A percentile compares a stretch with the other conserved stretches of the same genome.
Evolutionary conservation across 1,140 invertebrate species (phyloP).

Genomic region (Drosophila pseudoananassae): DNA sequence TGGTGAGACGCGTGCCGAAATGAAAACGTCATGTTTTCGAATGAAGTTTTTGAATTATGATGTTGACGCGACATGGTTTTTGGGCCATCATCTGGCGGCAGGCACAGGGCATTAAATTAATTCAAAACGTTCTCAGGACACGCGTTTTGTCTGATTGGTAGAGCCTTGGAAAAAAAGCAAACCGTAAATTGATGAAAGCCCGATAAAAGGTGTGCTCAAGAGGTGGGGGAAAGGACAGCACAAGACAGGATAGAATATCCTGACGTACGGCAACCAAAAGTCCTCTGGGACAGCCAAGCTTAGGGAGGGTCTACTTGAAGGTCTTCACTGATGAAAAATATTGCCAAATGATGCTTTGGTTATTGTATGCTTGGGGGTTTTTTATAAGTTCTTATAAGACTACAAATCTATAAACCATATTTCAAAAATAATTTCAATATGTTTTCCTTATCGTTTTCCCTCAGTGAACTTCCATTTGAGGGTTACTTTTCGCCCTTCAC

Average conservation of each 20-base stretch:
- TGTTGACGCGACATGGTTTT: slow-evolving; percentile 61
- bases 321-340: slow-evolving; percentile 24
- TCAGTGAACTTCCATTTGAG: slow-evolving; percentile 9
- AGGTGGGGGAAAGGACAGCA: slow-evolving; percentile 3
- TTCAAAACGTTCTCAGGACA: slow-evolving; percentile 76
- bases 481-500: background rate
- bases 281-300: slow-evolving; percentile 67
- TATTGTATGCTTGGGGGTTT: background rate
- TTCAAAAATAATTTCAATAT: background rate
- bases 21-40: slow-evolving; percentile 82
- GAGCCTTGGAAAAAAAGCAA: slow-evolving; percentile 48
- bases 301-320: slow-evolving; percentile 16
- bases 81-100: slow-evolving; percentile 65
- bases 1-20: slow-evolving; percentile 68
- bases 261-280: slow-evolving; percentile 61
- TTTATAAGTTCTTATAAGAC: background rate
- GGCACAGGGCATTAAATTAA: slow-evolving; percentile 77
- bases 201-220: slow-evolving; percentile 65
- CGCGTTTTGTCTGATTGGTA: slow-evolving; percentile 75
- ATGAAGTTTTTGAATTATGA: slow-evolving; percentile 82
- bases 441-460: slow-evolving; percentile 2
- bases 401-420: background rate
- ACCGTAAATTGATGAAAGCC: slow-evolving; percentile 70
- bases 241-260: slow-evolving; percentile 19
- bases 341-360: no score